Conservation (phyloP, 2,797 vertebrate species). For the Perdix hodgsoniae region DNA sequence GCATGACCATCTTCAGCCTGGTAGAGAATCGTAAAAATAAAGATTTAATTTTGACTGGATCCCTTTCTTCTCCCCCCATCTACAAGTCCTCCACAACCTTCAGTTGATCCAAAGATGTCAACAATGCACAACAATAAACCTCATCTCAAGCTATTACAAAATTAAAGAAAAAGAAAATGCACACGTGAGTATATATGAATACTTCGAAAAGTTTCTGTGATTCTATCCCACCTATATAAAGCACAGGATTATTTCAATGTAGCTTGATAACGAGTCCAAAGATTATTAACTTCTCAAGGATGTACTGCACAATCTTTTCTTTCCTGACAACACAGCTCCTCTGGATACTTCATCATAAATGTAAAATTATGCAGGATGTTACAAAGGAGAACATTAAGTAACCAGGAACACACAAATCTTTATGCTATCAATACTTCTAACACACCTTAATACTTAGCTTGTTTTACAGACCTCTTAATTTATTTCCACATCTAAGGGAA, state of each 20-base stretch:
- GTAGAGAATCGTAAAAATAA: neutral
- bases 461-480: neutral
- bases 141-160: neutral
- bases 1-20: conserved; percentile 88
- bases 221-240: neutral
- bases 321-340: neutral
- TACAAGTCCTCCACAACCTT: neutral
- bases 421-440: neutral
- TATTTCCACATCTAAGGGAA: neutral
- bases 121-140: neutral
- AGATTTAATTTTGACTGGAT: neutral
- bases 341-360: neutral
- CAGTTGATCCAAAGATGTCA: no score
- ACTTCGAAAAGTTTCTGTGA: neutral
- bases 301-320: neutral
- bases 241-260: neutral
- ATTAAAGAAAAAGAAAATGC: neutral
- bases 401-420: neutral
- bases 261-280: neutral
- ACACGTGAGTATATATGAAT: rapidly evolving
- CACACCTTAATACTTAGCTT: neutral
- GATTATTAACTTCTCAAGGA: neutral
- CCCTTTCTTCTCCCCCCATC: neutral
- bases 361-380: neutral
- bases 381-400: neutral